Evolutionary conservation across 2,113 vertebrate species (phyloP).

Genomic region (Eurystomus gularis): DNA sequence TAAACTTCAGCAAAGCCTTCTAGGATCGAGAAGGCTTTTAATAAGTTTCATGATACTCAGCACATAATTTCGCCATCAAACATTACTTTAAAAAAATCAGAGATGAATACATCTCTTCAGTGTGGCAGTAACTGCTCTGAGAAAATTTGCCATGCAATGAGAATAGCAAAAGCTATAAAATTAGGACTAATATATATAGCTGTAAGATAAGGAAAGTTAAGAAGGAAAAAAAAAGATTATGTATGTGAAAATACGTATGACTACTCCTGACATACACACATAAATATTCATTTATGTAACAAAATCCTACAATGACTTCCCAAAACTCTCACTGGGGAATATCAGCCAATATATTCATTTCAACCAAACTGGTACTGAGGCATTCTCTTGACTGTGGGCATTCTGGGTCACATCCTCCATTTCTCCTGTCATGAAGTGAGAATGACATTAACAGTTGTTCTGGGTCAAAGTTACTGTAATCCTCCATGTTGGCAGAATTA

Average conservation of each 20-base stretch:
- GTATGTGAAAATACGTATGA: not conserved
- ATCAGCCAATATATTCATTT: not conserved
- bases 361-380: not conserved
- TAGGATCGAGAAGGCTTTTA: not conserved
- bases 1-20: not conserved
- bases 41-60: not conserved
- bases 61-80: not conserved
- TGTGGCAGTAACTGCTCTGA: not conserved
- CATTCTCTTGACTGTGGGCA: not conserved
- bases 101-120: not conserved
- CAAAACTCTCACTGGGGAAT: not conserved
- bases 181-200: not conserved
- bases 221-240: not conserved
- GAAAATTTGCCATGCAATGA: not conserved
- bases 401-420: not conserved
- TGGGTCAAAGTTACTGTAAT: not conserved
- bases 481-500: not conserved
- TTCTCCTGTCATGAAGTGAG: not conserved
- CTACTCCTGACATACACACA: not conserved
- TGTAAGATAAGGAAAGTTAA: not conserved
- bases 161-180: not conserved
- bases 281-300: not conserved
- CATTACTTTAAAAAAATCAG: not conserved
- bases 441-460: not conserved
- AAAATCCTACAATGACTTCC: not conserved